A percentile compares a stretch with the other conserved stretches of the same genome.
These are phyloP conservation scores for Euura saliciscinereae DNA, from an alignment of 1,140 invertebrate species.

Conservation along the genomic window DNA sequence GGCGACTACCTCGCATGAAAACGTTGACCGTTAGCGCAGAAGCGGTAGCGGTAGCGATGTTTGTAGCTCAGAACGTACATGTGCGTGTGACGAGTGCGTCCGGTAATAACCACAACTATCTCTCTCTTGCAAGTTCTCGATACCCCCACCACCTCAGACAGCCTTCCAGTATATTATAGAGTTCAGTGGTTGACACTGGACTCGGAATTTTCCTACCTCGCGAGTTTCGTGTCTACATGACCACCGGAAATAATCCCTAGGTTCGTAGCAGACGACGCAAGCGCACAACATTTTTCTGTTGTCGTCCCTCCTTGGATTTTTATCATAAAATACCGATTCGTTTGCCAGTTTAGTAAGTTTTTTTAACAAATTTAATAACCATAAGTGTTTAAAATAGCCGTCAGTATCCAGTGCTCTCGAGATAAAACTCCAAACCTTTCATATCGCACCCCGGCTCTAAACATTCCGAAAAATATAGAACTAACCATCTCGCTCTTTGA, in stretches of 20 bases:
- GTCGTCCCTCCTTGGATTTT: conserved; percentile 13
- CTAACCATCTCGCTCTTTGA: not conserved
- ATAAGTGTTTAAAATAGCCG: not conserved
- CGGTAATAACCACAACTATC: no score
- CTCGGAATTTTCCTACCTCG: not conserved
- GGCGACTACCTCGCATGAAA: no score
- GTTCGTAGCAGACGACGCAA: conserved; percentile 16
- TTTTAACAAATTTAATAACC: not conserved
- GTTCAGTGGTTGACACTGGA: no score
- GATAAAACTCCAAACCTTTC: not conserved
- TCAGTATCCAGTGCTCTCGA: not conserved
- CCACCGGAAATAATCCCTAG: conserved; percentile 5
- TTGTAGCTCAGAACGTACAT: no score
- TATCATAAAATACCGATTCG: conserved; percentile 14
- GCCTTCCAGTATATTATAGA: no score
- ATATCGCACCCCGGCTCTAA: not conserved
- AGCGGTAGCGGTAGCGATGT: no score
- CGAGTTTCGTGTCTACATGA: not conserved
- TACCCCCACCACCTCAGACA: no score
- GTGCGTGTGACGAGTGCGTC: no score
- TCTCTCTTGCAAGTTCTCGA: no score
- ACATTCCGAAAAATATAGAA: not conserved
- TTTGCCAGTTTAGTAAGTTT: not conserved
- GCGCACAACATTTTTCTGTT: conserved; percentile 12
- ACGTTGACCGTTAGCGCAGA: no score